Percentiles rank a stretch among this genome's conserved stretches.
Conservation (phyloP, 2,888 invertebrate genomes). For the Ceratothoa steindachneri region DNA sequence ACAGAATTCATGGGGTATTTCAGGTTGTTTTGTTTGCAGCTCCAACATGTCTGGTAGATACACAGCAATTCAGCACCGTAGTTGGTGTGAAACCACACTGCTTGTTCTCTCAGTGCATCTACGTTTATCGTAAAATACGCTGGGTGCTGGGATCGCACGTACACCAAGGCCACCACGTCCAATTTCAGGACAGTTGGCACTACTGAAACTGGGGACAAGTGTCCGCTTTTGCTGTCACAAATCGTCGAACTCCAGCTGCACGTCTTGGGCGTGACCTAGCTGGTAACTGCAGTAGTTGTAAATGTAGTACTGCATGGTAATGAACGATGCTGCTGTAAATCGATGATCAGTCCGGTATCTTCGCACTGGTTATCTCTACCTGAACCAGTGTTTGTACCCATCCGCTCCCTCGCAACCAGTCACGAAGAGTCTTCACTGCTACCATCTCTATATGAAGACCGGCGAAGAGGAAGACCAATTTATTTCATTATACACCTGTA, state of each 20-base stretch:
- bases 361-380: slow-evolving; percentile 18
- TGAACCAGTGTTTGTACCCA: slow-evolving; percentile 9
- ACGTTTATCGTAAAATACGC: slow-evolving; percentile 18
- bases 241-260: no score
- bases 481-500: slow-evolving; percentile 6
- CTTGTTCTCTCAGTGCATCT: no score
- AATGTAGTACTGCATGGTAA: slow-evolving; percentile 1
- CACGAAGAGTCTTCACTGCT: slow-evolving; percentile 6
- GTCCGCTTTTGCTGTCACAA: no score
- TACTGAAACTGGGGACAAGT: slow-evolving; percentile 22
- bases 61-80: slow-evolving; percentile 22
- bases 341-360: slow-evolving; percentile 14
- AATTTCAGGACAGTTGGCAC: slow-evolving; percentile 15
- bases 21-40: slow-evolving; percentile 5
- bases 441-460: slow-evolving; percentile 19
- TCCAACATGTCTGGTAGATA: slow-evolving; percentile 9
- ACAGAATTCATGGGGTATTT: background rate
- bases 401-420: slow-evolving; percentile 15
- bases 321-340: slow-evolving; percentile 18
- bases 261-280: no score
- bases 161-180: slow-evolving; percentile 11
- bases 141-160: slow-evolving; percentile 15
- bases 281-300: slow-evolving; percentile 19
- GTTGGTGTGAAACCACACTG: slow-evolving; percentile 14
- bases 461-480: slow-evolving; percentile 11